Evolutionary conservation across 1,140 invertebrate species (phyloP).

Genomic region (Megalopta genalis): DNA sequence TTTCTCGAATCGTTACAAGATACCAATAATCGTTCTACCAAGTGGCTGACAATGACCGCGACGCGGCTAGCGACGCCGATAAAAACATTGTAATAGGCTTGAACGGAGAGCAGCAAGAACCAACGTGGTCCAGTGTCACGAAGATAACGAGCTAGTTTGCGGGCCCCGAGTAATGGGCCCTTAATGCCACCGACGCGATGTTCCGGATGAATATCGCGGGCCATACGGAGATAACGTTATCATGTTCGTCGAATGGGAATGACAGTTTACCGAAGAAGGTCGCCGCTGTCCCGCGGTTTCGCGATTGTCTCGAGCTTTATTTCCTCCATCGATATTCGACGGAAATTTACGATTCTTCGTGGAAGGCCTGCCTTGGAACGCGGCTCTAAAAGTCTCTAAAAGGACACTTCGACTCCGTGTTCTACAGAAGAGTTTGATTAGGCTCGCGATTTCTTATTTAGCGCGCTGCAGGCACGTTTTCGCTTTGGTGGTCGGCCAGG

Average conservation of each 20-base stretch:
- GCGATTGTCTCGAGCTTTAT: neutral
- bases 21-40: neutral
- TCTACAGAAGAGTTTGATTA: constrained; percentile 2
- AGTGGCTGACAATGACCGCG: neutral
- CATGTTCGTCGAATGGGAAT: neutral
- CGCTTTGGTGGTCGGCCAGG: neutral
- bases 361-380: too few species aligned
- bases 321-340: neutral
- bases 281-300: neutral
- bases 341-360: neutral
- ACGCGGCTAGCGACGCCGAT: neutral
- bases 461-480: neutral
- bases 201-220: constrained; percentile 31
- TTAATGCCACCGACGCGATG: constrained; percentile 30
- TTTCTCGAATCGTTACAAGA: neutral
- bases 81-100: constrained; percentile 21
- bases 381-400: neutral
- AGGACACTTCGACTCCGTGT: neutral
- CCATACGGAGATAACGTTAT: constrained; percentile 33
- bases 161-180: neutral
- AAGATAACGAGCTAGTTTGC: constrained; percentile 7
- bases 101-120: neutral
- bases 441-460: neutral
- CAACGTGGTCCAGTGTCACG: neutral
- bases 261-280: neutral